phyloP scores from a whole-genome alignment of 2,797 vertebrate genomes.

The Myiotriccus ornatus region DNA sequence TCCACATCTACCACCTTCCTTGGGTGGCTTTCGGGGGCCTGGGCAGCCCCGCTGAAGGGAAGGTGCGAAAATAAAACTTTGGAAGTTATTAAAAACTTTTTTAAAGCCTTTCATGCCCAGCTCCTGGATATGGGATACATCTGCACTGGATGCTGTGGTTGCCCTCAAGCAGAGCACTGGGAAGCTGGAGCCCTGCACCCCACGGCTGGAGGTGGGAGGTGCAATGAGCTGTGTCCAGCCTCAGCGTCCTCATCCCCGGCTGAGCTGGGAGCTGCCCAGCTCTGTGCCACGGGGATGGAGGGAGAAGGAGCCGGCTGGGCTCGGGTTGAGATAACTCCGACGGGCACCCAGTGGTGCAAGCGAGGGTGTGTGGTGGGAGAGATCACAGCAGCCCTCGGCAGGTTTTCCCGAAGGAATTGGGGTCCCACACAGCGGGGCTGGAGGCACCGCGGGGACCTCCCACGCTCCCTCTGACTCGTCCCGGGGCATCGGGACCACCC shows the following conservation, averaged over 20 bases:
- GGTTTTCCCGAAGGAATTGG: accelerated
- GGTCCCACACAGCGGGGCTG: background rate
- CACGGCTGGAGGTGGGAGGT: background rate
- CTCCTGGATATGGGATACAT: background rate
- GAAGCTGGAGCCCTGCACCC: background rate
- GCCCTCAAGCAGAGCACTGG: background rate
- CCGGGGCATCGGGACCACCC: background rate
- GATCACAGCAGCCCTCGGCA: background rate
- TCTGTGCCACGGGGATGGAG: background rate
- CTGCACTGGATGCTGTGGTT: accelerated
- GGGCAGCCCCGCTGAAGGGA: background rate
- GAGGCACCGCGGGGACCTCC: background rate
- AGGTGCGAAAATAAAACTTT: background rate
- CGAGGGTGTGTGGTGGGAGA: background rate
- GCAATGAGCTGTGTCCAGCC: background rate
- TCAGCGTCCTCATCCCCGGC: background rate
- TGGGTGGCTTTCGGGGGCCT: background rate
- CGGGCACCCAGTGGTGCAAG: background rate
- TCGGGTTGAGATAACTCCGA: background rate
- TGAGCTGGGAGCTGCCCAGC: background rate
- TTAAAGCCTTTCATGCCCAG: background rate
- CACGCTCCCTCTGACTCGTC: too few species aligned
- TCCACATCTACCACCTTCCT: accelerated
- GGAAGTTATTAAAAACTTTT: background rate
- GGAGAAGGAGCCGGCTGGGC: background rate